phyloP scores from a whole-genome alignment of 2,113 vertebrate species.

The Phycodurus eques region DNA sequence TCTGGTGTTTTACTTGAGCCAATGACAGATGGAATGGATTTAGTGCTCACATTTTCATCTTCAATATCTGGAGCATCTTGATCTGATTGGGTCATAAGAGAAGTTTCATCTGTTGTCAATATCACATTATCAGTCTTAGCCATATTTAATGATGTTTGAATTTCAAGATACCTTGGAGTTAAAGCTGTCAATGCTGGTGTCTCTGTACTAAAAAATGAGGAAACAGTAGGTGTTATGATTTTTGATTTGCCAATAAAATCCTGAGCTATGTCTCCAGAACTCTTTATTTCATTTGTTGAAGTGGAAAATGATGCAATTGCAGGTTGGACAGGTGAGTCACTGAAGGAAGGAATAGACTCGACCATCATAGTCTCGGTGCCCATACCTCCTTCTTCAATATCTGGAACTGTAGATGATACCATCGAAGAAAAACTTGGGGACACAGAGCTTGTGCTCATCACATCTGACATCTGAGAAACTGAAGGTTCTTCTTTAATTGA shows the following conservation, averaged over 20 bases:
- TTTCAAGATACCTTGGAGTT: not conserved
- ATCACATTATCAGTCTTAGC: not conserved
- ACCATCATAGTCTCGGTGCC: not conserved
- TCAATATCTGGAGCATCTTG: not conserved
- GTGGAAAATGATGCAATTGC: not conserved
- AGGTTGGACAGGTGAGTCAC: not conserved
- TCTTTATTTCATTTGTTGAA: accelerated
- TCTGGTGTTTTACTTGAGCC: not conserved
- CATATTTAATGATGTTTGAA: not conserved
- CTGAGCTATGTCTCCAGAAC: not conserved
- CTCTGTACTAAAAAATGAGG: not conserved
- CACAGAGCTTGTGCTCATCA: not conserved
- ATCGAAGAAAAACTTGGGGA: not conserved
- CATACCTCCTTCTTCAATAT: slow-evolving; percentile 1
- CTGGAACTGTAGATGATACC: not conserved
- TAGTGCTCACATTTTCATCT: not conserved
- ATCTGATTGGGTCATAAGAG: not conserved
- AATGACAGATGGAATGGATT: not conserved
- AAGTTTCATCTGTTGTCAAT: not conserved
- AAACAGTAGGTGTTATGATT: not conserved
- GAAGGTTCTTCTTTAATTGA: not conserved
- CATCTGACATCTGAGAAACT: not conserved
- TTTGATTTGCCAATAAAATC: not conserved
- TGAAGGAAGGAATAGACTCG: not conserved
- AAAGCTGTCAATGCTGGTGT: not conserved